A percentile compares a stretch with the other conserved stretches of the same genome.
phyloP scores from a whole-genome alignment of 2,888 invertebrate genomes.

The Metacarcinus magister region DNA sequence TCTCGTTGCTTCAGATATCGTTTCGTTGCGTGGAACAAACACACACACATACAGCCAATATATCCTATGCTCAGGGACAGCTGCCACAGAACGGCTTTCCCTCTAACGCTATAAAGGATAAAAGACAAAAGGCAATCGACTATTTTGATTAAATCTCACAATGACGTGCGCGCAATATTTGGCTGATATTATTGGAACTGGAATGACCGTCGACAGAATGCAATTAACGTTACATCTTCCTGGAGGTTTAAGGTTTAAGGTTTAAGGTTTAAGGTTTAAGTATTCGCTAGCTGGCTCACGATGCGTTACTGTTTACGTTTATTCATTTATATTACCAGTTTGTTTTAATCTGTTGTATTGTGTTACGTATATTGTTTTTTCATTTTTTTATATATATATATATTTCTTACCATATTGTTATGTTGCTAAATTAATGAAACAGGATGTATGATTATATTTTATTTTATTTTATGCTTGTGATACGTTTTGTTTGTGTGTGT shows the following conservation, averaged over 20 bases:
- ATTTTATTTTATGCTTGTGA: neutral
- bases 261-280: neutral
- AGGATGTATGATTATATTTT: neutral
- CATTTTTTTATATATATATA: neutral
- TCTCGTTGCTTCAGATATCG: neutral
- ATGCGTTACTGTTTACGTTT: neutral
- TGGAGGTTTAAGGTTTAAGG: neutral
- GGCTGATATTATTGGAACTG: constrained; percentile 42
- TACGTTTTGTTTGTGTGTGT: neutral
- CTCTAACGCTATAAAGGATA: neutral
- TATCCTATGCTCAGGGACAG: neutral
- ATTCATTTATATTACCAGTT: neutral
- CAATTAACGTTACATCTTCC: constrained; percentile 38
- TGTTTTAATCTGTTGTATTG: neutral
- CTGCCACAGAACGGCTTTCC: no score
- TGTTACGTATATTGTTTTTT: neutral
- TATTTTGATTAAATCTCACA: constrained; percentile 17
- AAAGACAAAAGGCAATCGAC: constrained; percentile 22
- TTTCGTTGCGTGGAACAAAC: neutral
- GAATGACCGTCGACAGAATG: constrained; percentile 6
- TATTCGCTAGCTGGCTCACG: neutral
- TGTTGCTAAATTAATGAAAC: neutral
- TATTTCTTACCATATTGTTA: no score
- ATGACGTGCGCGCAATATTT: constrained; percentile 44
- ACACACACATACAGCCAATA: neutral